Evolutionary conservation across 2,797 vertebrate species (phyloP), one percentile per base, ranked within the genome.

Genomic region (Sciaenops ocellatus): DNA sequence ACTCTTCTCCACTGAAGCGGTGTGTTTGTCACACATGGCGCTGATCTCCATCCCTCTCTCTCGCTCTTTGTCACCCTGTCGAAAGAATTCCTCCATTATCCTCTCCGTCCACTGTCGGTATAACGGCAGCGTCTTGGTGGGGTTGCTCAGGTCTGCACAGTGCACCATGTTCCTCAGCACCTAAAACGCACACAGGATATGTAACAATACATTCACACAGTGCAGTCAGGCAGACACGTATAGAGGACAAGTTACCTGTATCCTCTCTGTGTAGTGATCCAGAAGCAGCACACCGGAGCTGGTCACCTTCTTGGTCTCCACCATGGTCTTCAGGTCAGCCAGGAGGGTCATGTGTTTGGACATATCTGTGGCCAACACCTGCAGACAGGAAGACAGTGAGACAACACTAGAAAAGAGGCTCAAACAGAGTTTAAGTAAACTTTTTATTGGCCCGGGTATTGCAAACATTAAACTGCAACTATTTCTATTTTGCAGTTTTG

Each of bases 61-160:
- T 41, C 98, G 82, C 83, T 99, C 98, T 22, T 97, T 96, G 95
- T 99, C 98, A 1, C 98, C 98, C 89, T 99, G 98, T 75, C 98
- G 97, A 89, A 99, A 99, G 93, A 99, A 99, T 85, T 99, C 98
- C 72, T 99, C 96, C 98, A 99, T 99, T 93, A 99, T 99, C 80
- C 98, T 94, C 93, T 99, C 97, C 0, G 98, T 99, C 98, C 98
- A 99, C 86, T 99, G 98, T 18, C 96, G 93, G 93, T 99, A 99
- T 11, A 99, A 78, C 62, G 97, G 96, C 90, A 99, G 85, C 0
- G 96, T 93, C 86, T 99, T 99, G 69, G 98, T 99, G 89, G 98
- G 98, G 78, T 99, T 99, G 79, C 98, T 99, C 87, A 99, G 94
- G 92, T 99, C 98, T 0, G 98, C 98, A 73, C 98, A 99, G 88